Conservation (phyloP, 2,888 invertebrate genomes). For the Caenorhabditis sp. region DNA sequence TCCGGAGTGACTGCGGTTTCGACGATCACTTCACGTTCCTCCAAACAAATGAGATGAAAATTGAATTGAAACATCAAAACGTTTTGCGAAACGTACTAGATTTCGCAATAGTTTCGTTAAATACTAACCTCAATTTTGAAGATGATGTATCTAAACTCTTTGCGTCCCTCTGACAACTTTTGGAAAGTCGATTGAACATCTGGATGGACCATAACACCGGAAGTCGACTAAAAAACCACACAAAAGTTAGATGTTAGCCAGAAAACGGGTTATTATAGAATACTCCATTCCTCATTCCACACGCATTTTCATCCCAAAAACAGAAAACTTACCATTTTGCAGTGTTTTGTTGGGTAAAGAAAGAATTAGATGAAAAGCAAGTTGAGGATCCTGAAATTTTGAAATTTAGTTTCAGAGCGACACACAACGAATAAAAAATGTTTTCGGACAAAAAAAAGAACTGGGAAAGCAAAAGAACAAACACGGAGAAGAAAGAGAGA, state of each 20-base stretch:
- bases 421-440: slow-evolving; percentile 13
- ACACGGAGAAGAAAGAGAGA: slow-evolving; percentile 14
- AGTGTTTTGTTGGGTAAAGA: slow-evolving; percentile 13
- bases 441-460: slow-evolving; percentile 14
- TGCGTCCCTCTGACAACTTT: slow-evolving; percentile 68
- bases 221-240: slow-evolving; percentile 58
- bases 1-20: slow-evolving; percentile 67
- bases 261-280: slow-evolving; percentile 1
- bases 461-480: slow-evolving; percentile 7
- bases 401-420: slow-evolving; percentile 10
- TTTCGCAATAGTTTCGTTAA: background rate
- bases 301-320: slow-evolving; percentile 7
- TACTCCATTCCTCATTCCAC: slow-evolving; percentile 22
- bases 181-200: slow-evolving; percentile 70
- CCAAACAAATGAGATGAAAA: too few relatives aligned
- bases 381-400: slow-evolving; percentile 27
- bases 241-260: slow-evolving; percentile 4
- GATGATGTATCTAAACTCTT: slow-evolving; percentile 70
- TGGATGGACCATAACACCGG: slow-evolving; percentile 70
- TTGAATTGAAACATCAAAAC: too few relatives aligned
- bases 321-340: slow-evolving; percentile 27
- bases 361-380: slow-evolving; percentile 26
- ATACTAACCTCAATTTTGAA: slow-evolving; percentile 68
- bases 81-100: background rate
- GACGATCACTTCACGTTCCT: slow-evolving; percentile 70